These are phyloP conservation scores for Gymnosoma rotundatum DNA, from an alignment of 2,888 invertebrate genomes.

Conservation along the genomic window DNA sequence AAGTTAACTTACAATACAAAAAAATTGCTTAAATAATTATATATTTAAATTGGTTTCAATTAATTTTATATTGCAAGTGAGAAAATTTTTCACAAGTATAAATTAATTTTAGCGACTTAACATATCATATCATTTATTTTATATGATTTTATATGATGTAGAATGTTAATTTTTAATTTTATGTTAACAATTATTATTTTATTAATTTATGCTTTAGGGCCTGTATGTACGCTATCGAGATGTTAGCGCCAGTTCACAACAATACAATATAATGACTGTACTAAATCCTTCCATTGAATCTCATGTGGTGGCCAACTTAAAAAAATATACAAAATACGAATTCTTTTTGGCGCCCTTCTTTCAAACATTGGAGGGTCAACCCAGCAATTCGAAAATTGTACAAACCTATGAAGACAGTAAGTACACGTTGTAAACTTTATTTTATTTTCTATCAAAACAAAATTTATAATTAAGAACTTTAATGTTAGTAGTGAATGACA, in stretches of 20 bases:
- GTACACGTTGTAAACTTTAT: constrained; percentile 66
- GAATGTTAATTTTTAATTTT: constrained; percentile 13
- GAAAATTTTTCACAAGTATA: constrained; percentile 1
- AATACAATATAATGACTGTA: constrained; percentile 87
- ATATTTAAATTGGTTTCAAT: not conserved
- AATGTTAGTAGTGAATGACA: not conserved
- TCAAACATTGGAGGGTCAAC: constrained; percentile 93
- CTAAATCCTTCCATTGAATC: constrained; percentile 85
- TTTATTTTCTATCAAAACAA: not conserved
- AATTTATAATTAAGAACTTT: not conserved
- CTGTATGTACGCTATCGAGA: constrained; percentile 87
- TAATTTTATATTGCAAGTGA: not conserved
- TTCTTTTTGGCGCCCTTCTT: constrained; percentile 94
- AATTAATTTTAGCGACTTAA: not conserved
- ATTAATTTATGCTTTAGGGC: constrained; percentile 82
- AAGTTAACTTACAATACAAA: constrained; percentile 13
- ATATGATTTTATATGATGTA: too few species aligned
- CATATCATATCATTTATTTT: not conserved
- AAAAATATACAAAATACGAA: constrained; percentile 92
- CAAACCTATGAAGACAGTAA: constrained; percentile 93
- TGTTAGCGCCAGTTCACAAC: constrained; percentile 84
- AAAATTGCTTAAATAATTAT: not conserved
- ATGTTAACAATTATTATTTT: not conserved
- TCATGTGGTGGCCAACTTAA: constrained; percentile 87
- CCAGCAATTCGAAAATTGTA: constrained; percentile 93